Evolutionary conservation across 2,113 vertebrate species (phyloP), one percentile per base, ranked within the genome.

Genomic region (Pedionomus torquatus): DNA sequence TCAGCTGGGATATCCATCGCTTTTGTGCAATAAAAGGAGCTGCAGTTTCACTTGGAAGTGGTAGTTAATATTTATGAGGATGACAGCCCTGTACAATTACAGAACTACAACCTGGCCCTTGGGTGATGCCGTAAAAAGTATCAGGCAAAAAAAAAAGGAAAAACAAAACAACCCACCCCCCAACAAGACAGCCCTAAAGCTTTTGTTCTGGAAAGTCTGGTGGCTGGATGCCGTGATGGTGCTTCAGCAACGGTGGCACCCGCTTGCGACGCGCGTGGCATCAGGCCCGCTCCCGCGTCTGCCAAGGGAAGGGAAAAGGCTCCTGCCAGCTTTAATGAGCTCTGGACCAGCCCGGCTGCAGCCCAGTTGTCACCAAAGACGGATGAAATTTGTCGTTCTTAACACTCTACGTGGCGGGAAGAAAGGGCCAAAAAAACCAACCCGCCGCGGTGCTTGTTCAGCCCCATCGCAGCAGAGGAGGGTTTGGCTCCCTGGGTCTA

Each of bases 21-120:
- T 83, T 83, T 97, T 97, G 96, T 80, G 81, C 89, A 96, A 92
- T 90, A 57, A 93, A 98, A 97, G 91, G 90, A 76, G 64, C 26
- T 87, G 85, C 76, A 76, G 94, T 55, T 94, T 94, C 91, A 64
- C 89, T 96, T 83, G 82, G 97, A 97, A 97, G 31, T 39, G 5
- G 48, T 95, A 79, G 93, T 97, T 74, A 95, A 92, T 97, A 97
- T 98, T 95, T 77, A 97, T 95, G 95, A 97, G 89, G 87, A 96
- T 55, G 24, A 78, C 94, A 83, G 80, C 87, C 83, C 69, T 17
- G 76, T 74, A 93, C 95, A 96, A 97, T 96, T 95, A 92, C 69
- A 83, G 72, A 96, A 83, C 94, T 86, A 75, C 93, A 96, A 93
- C 93, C 74, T 87, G 83, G 89, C 84, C 93, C 94, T 93, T 58